Evolutionary conservation across 2,888 invertebrate species (phyloP).

Genomic region (Harpalus rubripes): DNA sequence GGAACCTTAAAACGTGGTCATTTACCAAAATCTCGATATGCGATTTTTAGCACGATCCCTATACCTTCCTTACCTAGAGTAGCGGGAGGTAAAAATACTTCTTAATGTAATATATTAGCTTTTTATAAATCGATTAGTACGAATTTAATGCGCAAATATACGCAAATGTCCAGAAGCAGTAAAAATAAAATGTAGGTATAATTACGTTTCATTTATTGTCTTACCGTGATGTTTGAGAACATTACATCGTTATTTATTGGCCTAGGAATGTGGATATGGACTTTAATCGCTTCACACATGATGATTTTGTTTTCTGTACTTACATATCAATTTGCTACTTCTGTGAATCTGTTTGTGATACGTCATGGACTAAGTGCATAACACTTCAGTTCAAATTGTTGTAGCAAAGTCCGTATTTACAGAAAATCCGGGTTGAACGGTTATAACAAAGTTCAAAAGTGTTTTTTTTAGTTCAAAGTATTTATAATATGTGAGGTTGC

Average conservation of each 20-base stretch:
- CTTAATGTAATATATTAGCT: too few species aligned
- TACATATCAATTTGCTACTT: conserved; percentile 42
- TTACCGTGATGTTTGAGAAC: conserved; percentile 1
- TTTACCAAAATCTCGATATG: too few species aligned
- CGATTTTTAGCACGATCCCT: too few species aligned
- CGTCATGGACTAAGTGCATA: conserved; percentile 1
- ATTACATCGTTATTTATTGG: not conserved
- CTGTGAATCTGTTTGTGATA: conserved; percentile 7
- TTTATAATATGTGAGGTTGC: too few species aligned
- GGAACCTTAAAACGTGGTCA: too few species aligned
- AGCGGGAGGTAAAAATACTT: too few species aligned
- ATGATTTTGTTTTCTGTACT: conserved; percentile 32
- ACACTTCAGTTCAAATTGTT: not conserved
- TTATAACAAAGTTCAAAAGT: too few species aligned
- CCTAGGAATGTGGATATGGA: conserved; percentile 2
- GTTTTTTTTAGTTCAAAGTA: too few species aligned
- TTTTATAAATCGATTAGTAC: not conserved
- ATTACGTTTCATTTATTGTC: conserved; percentile 46
- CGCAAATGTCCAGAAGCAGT: conserved; percentile 9
- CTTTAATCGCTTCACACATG: conserved; percentile 34
- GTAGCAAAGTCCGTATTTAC: not conserved
- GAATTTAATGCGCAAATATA: not conserved
- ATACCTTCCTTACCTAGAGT: too few species aligned
- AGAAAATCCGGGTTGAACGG: not conserved
- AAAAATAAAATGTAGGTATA: conserved; percentile 16